phyloP scores from a whole-genome alignment of 2,797 vertebrate species.

The Spheniscus humboldti region DNA sequence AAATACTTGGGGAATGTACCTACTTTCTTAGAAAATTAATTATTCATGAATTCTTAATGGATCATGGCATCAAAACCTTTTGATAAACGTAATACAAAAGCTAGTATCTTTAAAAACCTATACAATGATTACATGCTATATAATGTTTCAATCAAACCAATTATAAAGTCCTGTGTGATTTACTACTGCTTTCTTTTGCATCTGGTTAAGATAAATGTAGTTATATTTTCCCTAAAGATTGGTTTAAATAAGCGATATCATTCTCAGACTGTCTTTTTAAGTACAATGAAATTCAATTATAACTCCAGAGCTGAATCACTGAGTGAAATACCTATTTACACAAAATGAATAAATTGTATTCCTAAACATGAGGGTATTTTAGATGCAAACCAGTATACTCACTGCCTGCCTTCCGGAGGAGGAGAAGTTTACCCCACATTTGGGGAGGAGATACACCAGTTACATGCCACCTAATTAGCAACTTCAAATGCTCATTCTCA shows the following conservation, averaged over 20 bases:
- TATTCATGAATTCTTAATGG: background rate
- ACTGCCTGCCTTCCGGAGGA: background rate
- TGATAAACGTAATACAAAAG: background rate
- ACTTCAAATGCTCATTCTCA: background rate
- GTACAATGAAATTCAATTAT: background rate
- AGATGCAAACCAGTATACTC: background rate
- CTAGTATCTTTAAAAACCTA: background rate
- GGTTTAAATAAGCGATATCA: background rate
- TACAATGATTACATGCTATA: background rate
- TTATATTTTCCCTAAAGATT: background rate
- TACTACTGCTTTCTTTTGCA: background rate
- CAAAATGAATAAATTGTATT: background rate
- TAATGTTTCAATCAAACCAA: background rate
- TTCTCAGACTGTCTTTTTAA: background rate
- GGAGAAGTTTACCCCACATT: background rate
- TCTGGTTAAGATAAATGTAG: background rate
- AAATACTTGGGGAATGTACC: background rate
- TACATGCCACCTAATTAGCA: background rate
- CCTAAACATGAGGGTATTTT: background rate
- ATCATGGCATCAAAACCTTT: background rate
- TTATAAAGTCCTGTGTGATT: background rate
- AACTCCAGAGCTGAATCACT: background rate
- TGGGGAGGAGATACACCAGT: background rate
- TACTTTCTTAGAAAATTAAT: background rate
- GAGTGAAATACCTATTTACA: background rate